Conservation (phyloP, 1,140 invertebrate species). For the Neotoxoptera formosana region DNA sequence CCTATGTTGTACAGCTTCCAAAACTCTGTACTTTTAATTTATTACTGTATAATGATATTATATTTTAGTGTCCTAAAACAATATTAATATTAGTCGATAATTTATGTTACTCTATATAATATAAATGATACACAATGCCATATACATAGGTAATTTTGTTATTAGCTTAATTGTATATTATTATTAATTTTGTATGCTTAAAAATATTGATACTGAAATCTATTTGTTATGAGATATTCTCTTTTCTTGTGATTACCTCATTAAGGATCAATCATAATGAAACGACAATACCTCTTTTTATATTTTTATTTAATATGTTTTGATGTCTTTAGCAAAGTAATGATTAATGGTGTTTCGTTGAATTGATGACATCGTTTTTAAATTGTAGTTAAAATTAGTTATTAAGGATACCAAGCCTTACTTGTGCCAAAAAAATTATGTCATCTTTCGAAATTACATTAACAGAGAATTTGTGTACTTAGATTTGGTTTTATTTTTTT, state of each 20-base stretch:
- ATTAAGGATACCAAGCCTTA: slow-evolving; percentile 53
- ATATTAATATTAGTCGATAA: slow-evolving; percentile 29
- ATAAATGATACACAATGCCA: slow-evolving; percentile 51
- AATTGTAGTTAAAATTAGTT: slow-evolving; percentile 41
- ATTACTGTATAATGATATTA: slow-evolving; percentile 50
- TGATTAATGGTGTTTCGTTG: not conserved
- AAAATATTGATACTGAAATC: not conserved
- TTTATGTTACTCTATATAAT: slow-evolving; percentile 43
- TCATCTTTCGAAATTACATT: slow-evolving; percentile 38
- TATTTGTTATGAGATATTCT: slow-evolving; percentile 47
- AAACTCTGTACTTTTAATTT: slow-evolving; percentile 57
- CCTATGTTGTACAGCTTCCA: slow-evolving; percentile 56
- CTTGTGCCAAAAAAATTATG: slow-evolving; percentile 51
- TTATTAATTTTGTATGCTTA: slow-evolving; percentile 38
- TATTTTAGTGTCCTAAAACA: slow-evolving; percentile 41
- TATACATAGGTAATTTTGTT: slow-evolving; percentile 55
- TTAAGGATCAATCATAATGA: slow-evolving; percentile 38
- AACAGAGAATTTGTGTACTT: not conserved
- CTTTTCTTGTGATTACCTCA: slow-evolving; percentile 52
- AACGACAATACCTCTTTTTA: slow-evolving; percentile 55
- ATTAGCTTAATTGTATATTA: slow-evolving; percentile 56
- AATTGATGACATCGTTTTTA: slow-evolving; percentile 24
- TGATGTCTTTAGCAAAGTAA: not conserved
- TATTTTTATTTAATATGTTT: slow-evolving; percentile 30
- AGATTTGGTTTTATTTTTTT: not conserved